Evolutionary conservation across 1,140 invertebrate species (phyloP).

Genomic region (Pseudomyrmex concolor): DNA sequence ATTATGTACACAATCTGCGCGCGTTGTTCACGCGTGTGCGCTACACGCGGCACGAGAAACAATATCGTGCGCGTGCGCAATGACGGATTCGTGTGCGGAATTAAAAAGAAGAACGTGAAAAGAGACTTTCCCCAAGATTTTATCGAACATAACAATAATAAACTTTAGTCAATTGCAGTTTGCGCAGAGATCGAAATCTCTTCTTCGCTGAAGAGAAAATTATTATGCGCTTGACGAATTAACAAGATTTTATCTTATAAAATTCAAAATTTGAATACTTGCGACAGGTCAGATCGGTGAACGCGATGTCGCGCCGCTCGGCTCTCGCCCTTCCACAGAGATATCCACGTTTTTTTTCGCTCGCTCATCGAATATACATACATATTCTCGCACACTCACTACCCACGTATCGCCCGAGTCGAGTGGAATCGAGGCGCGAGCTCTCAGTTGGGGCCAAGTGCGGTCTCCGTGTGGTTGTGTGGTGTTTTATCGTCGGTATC

Average conservation of each 20-base stretch:
- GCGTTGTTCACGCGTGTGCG: too few relatives aligned
- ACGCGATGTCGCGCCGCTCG: background rate
- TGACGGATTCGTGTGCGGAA: too few relatives aligned
- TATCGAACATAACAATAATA: too few relatives aligned
- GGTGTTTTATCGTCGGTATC: slow-evolving; percentile 32
- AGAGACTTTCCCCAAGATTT: too few relatives aligned
- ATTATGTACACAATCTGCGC: too few relatives aligned
- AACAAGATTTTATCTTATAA: background rate
- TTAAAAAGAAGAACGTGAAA: too few relatives aligned
- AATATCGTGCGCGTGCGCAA: too few relatives aligned
- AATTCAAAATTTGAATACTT: background rate
- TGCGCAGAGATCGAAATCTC: too few relatives aligned
- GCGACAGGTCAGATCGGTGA: background rate
- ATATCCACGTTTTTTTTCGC: background rate
- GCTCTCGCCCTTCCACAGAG: slow-evolving; percentile 30
- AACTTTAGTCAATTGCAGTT: too few relatives aligned
- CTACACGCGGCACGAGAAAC: too few relatives aligned
- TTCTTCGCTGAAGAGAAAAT: too few relatives aligned
- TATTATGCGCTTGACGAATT: background rate
- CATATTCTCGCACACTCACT: background rate
- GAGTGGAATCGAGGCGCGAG: background rate
- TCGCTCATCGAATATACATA: background rate
- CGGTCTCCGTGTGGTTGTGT: slow-evolving; percentile 34
- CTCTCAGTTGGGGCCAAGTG: slow-evolving; percentile 46
- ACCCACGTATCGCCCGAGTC: slow-evolving; percentile 39